Percentiles rank a stretch among this genome's conserved stretches.
These are phyloP conservation scores for Cheilosia variabilis DNA, from an alignment of 2,888 invertebrate species.

Conservation along the genomic window DNA sequence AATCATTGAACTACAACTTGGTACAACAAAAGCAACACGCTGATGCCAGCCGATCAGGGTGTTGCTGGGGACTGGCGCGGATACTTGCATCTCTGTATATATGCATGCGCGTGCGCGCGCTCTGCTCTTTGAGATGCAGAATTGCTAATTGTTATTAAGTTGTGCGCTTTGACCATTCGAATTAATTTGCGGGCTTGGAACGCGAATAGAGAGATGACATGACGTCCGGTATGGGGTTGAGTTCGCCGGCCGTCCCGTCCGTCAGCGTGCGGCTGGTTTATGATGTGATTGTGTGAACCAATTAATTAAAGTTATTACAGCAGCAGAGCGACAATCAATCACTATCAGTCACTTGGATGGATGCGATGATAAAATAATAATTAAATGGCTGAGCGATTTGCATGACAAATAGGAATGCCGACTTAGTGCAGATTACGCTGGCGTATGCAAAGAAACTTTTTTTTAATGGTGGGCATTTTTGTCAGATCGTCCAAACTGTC, in stretches of 20 bases:
- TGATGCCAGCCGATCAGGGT: constrained; percentile 17
- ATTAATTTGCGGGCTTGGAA: constrained; percentile 60
- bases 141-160: constrained; percentile 73
- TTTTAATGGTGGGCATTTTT: too few relatives aligned
- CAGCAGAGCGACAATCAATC: constrained; percentile 60
- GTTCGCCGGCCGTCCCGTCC: constrained; percentile 14
- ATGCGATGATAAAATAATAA: constrained; percentile 58
- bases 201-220: not conserved
- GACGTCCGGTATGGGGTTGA: constrained; percentile 58
- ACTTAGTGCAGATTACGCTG: not conserved
- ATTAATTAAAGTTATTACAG: constrained; percentile 64
- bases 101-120: not conserved
- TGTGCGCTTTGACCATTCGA: constrained; percentile 74
- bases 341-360: constrained; percentile 56
- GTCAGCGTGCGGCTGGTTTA: constrained; percentile 1
- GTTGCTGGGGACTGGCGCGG: constrained; percentile 40
- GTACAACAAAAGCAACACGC: constrained; percentile 26
- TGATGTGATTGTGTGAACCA: constrained; percentile 61
- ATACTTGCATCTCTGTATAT: not conserved
- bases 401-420: constrained; percentile 31
- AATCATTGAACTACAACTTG: constrained; percentile 60
- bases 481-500: too few relatives aligned
- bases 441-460: too few relatives aligned
- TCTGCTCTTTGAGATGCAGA: constrained; percentile 45
- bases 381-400: constrained; percentile 58